Evolutionary conservation across 2,113 vertebrate genomes (phyloP).

Genomic region (Lophius piscatorius): DNA sequence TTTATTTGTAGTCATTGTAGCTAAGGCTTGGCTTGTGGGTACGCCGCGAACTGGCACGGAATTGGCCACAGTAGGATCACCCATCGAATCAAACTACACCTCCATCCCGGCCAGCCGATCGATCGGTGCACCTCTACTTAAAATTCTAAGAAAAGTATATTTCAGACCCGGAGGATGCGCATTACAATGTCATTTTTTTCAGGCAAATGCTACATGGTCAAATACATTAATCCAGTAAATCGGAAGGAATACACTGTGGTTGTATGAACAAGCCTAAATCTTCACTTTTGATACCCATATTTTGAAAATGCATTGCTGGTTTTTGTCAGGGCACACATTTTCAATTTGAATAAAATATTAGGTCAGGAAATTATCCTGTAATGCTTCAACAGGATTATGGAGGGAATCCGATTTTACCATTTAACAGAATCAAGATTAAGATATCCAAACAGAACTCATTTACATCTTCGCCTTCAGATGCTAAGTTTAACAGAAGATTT

Average conservation of each 20-base stretch:
- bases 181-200: too few species aligned
- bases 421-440: conserved; percentile 66
- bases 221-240: conserved; percentile 10
- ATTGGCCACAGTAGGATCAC: too few species aligned
- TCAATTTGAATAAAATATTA: conserved; percentile 56
- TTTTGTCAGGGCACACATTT: conserved; percentile 37
- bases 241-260: not conserved
- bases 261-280: conserved; percentile 6
- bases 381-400: conserved; percentile 65
- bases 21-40: too few species aligned
- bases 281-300: conserved; percentile 37
- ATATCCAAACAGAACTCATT: conserved; percentile 63
- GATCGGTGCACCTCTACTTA: too few species aligned
- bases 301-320: conserved; percentile 15
- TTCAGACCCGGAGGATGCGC: too few species aligned
- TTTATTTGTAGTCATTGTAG: too few species aligned
- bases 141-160: too few species aligned
- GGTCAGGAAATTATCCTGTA: conserved; percentile 55
- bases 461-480: conserved; percentile 36
- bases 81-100: too few species aligned
- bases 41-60: too few species aligned
- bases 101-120: too few species aligned
- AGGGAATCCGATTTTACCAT: conserved; percentile 65
- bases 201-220: too few species aligned
- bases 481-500: conserved; percentile 30